Evolutionary conservation across 2,888 invertebrate species (phyloP).

Genomic region (Tenthredo mesomela): DNA sequence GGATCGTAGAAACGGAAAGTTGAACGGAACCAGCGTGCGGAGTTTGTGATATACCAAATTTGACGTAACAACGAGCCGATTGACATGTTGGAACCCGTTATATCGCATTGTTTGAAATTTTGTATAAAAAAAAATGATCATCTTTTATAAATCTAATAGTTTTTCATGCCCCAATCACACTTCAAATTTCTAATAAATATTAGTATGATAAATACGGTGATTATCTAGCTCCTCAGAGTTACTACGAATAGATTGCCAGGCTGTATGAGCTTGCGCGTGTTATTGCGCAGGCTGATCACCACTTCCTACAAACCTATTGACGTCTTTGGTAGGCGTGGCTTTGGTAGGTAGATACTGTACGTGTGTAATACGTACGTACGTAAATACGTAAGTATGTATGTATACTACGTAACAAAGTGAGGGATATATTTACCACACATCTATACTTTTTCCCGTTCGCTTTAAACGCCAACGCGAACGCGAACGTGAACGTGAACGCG

Average conservation of each 20-base stretch:
- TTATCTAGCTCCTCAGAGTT: neutral
- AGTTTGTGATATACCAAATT: neutral
- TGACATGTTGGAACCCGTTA: neutral
- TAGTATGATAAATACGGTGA: neutral
- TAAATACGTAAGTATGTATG: slow-evolving; percentile 57
- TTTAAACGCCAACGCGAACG: slow-evolving; percentile 52
- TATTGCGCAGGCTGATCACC: slow-evolving; percentile 45
- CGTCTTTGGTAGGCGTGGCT: slow-evolving; percentile 78
- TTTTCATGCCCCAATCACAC: neutral
- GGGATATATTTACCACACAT: slow-evolving; percentile 73
- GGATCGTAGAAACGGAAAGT: neutral
- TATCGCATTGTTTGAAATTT: neutral
- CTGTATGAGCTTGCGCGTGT: slow-evolving; percentile 7
- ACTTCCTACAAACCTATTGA: slow-evolving; percentile 71
- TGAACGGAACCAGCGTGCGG: neutral
- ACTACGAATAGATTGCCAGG: neutral
- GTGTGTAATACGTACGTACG: slow-evolving; percentile 43
- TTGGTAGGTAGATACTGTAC: slow-evolving; percentile 44
- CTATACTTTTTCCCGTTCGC: slow-evolving; percentile 59
- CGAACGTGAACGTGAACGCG: slow-evolving; percentile 54
- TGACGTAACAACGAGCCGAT: neutral
- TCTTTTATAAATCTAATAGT: neutral
- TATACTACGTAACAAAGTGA: slow-evolving; percentile 56
- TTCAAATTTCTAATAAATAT: neutral
- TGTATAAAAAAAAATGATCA: neutral